Conservation (phyloP, 2,888 invertebrate genomes). For the Orthosia gracilis region DNA sequence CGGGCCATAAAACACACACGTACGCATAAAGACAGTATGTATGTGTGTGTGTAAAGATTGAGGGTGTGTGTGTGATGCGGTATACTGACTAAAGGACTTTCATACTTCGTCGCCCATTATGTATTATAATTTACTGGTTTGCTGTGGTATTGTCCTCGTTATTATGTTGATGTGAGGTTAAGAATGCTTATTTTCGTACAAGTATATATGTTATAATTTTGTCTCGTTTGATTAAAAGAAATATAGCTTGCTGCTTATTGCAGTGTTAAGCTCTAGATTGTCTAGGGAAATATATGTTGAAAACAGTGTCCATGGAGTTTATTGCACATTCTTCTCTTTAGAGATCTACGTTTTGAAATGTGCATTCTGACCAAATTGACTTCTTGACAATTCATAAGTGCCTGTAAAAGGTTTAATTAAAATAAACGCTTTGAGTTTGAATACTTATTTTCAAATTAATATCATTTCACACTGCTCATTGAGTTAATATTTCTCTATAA, state of each 20-base stretch:
- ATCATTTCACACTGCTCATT: not conserved
- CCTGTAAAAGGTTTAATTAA: no score
- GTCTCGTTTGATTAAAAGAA: not conserved
- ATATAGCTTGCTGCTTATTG: not conserved
- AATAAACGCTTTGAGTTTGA: not conserved
- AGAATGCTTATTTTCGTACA: not conserved
- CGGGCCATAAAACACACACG: constrained; percentile 26
- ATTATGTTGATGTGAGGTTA: constrained; percentile 7
- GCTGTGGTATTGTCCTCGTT: constrained; percentile 6
- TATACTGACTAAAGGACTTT: constrained; percentile 38
- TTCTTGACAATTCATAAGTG: no score
- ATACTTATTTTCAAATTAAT: not conserved
- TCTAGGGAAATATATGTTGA: no score
- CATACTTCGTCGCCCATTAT: constrained; percentile 15
- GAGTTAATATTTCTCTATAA: not conserved
- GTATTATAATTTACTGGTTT: constrained; percentile 21
- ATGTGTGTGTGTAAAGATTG: not conserved
- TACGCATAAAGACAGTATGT: not conserved
- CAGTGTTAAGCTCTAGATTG: no score
- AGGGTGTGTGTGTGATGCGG: constrained; percentile 23
- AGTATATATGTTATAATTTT: not conserved
- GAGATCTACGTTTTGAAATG: no score
- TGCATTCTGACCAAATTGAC: no score
- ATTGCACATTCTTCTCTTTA: no score
- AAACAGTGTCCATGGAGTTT: no score